phyloP scores from a whole-genome alignment of 2,797 vertebrate species.

The Onychomys torridus region DNA sequence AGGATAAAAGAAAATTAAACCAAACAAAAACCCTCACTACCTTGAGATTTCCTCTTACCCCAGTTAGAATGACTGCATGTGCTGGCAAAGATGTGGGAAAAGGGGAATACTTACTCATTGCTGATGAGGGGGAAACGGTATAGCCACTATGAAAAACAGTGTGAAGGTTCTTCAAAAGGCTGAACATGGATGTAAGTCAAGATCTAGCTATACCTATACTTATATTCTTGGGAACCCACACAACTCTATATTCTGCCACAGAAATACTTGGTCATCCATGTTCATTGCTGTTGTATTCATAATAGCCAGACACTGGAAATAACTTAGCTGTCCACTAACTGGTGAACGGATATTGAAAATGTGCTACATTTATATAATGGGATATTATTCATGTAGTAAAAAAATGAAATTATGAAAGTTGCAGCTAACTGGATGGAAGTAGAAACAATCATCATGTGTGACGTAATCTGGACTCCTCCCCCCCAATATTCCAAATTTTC shows the following conservation, averaged over 20 bases:
- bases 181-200: background rate
- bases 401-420: background rate
- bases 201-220: background rate
- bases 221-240: background rate
- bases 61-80: background rate
- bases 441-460: background rate
- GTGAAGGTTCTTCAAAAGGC: background rate
- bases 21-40: background rate
- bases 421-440: background rate
- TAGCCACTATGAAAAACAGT: background rate
- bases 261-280: background rate
- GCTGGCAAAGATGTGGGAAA: background rate
- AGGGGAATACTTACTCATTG: background rate
- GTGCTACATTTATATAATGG: background rate
- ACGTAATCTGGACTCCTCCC: background rate
- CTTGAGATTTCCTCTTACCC: background rate
- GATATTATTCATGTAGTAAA: background rate
- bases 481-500: background rate
- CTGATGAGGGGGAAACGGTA: background rate
- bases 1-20: background rate
- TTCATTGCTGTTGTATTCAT: background rate
- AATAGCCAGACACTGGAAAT: background rate
- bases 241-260: background rate
- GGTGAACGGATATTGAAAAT: background rate
- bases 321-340: background rate